Base-by-base conservation (phyloP, 2,888 invertebrate genomes). In the Blastobasis adustella region DNA sequence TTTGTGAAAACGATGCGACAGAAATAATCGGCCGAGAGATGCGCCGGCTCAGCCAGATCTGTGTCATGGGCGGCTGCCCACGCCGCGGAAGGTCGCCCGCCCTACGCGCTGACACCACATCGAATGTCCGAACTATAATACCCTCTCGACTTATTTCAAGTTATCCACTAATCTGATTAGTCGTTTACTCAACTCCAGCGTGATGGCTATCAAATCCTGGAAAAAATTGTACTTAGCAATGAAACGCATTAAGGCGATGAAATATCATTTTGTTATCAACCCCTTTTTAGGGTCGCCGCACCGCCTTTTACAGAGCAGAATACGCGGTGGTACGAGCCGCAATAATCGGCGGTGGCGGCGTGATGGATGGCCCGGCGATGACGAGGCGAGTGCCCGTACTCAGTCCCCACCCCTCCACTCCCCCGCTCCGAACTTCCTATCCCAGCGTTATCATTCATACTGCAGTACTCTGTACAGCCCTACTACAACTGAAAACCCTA, bases 31-130 rank as follows among this genome's bases (percentile, higher is more conserved):
- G 65, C 67, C 61, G 46, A 10, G 69, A 23, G 23, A 23, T 23
- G 23, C 64, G 66, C 63, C 67, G 69, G 78, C 70, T 69, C 74
- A 79, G 78, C 79, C 76, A 71, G 70, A 86, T 80, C 76, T 86
- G 81, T 87, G 87, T 88, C 87, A 88, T 79, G 87, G 87, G 82
- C 87, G 82, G 57, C 69, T 86, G 86, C 81, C 86, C 87, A 82
- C 79, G 63, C 71, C 63, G 47, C 70, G 73, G 78, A 86, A 87
- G 87, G 87, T 81, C 85, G 73, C 51, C 75, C 71, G 77, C 76
- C 78, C 80, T 79, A 68, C 62, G 66, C 66, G 42, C 42, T 42
- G 42, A 9, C 42, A 42, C 42, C 10, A 1, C 23, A 23, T 23
- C 23, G 23, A 23, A 23, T 23, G 23, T 23, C 23, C 23, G 3